Percentiles rank a stretch among this genome's conserved stretches.
Conservation (phyloP, 2,888 invertebrate genomes). For the Nemoura dubitans region DNA sequence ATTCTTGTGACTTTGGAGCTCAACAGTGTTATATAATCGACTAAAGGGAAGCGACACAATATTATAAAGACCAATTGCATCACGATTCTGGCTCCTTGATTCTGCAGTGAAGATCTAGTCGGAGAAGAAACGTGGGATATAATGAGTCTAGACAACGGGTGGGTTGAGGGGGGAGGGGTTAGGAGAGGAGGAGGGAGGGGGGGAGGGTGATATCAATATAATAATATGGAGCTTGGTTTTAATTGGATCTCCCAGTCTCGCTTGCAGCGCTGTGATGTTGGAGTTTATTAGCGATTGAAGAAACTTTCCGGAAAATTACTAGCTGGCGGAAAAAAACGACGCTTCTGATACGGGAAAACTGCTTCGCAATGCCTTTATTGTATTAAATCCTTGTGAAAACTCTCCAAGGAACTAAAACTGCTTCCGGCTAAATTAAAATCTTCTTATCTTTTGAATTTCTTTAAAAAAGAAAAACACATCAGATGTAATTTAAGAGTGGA, state of each 20-base stretch:
- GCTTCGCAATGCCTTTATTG: conserved; percentile 34
- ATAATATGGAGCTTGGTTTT: conserved; percentile 26
- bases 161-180: not conserved
- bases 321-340: not conserved
- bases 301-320: conserved; percentile 38
- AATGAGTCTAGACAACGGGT: not conserved
- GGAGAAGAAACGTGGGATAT: not conserved
- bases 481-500: not conserved
- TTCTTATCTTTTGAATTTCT: conserved; percentile 41
- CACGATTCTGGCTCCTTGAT: not conserved
- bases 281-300: conserved; percentile 39
- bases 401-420: conserved; percentile 45
- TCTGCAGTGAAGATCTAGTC: not conserved
- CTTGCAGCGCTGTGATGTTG: not conserved
- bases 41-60: not conserved
- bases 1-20: not conserved
- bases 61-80: not conserved
- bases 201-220: conserved; percentile 29
- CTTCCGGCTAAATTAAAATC: conserved; percentile 48
- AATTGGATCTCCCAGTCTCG: conserved; percentile 28
- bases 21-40: not conserved
- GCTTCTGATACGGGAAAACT: conserved; percentile 15
- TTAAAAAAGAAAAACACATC: conserved; percentile 16
- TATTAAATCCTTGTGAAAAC: conserved; percentile 36
- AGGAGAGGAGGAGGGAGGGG: not conserved